phyloP scores from a whole-genome alignment of 30 jellyfish, hydroid and myxozoan genomes.

The Cassiopea andromeda region DNA sequence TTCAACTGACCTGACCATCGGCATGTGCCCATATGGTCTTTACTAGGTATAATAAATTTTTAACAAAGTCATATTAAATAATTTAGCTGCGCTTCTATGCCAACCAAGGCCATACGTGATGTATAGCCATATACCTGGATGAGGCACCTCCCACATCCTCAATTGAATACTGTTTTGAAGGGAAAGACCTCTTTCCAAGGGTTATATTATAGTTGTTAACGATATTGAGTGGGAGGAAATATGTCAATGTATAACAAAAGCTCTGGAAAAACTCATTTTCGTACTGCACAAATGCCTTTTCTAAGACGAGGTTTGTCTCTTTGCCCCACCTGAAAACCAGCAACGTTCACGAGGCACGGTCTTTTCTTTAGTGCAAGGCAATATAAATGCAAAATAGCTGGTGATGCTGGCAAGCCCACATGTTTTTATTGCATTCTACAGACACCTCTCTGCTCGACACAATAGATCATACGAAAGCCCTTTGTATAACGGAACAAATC shows the following conservation, averaged over 20 bases:
- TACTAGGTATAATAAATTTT: neutral
- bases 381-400: neutral
- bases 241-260: neutral
- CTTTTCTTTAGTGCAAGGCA: neutral
- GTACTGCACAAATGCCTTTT: neutral
- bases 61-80: neutral
- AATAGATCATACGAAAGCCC: neutral
- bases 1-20: neutral
- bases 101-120: neutral
- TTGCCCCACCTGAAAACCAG: neutral
- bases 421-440: neutral
- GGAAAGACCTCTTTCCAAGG: neutral
- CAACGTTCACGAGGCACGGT: neutral
- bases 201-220: neutral
- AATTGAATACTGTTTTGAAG: neutral
- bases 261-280: neutral
- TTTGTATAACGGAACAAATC: neutral
- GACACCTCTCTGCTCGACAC: neutral
- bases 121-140: neutral
- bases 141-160: neutral
- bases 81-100: neutral
- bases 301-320: neutral
- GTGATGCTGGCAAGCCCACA: neutral
- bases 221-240: slow-evolving; percentile 8
- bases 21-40: neutral